A percentile compares a stretch with the other conserved stretches of the same genome.
Conservation (phyloP, 2,113 vertebrate genomes). For the Rostratula benghalensis region DNA sequence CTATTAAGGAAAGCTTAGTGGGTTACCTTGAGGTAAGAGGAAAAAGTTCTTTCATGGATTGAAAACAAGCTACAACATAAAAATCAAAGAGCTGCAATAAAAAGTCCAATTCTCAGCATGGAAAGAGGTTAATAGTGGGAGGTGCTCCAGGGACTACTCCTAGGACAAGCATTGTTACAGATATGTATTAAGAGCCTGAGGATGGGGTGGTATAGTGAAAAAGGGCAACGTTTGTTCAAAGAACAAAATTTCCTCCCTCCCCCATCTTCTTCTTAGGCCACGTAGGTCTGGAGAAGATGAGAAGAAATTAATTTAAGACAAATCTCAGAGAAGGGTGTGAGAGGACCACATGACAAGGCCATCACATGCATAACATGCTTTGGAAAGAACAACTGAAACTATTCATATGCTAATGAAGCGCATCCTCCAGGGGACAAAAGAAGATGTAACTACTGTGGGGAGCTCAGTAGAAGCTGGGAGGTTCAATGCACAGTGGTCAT, state of each 20-base stretch:
- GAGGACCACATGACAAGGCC: not conserved
- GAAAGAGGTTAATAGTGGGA: conserved; percentile 41
- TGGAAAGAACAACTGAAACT: not conserved
- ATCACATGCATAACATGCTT: not conserved
- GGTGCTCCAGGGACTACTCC: not conserved
- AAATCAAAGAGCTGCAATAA: conserved; percentile 52
- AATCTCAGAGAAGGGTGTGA: not conserved
- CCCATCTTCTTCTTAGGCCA: not conserved
- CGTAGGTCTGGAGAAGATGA: not conserved
- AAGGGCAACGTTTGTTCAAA: not conserved
- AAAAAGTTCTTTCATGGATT: conserved; percentile 32
- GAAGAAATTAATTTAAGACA: not conserved
- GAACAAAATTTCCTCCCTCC: not conserved
- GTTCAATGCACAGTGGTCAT: not conserved
- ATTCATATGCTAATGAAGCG: not conserved
- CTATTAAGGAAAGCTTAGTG: conserved; percentile 55
- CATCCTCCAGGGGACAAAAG: not conserved
- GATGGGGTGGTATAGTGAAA: not conserved
- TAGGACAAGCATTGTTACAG: not conserved
- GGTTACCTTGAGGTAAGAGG: conserved; percentile 29
- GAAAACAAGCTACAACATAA: conserved; percentile 40
- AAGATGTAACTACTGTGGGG: not conserved
- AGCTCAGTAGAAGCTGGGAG: not conserved
- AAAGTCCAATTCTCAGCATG: conserved; percentile 27
- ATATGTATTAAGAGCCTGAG: not conserved